Conservation (phyloP, 2,797 vertebrate genomes). For the Phataginus tetradactyla region DNA sequence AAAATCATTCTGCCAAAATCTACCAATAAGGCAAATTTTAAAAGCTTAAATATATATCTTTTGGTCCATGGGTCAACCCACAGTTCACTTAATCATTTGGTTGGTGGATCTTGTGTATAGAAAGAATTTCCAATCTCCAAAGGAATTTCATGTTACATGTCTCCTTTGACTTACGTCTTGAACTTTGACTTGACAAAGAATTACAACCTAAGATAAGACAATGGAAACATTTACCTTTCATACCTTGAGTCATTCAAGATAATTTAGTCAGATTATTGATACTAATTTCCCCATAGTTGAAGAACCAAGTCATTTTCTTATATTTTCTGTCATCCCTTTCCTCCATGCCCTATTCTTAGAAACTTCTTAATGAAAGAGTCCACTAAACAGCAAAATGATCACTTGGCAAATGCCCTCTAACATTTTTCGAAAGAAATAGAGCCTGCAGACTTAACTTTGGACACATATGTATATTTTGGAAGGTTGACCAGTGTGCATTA, state of each 20-base stretch:
- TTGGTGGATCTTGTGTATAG: not conserved
- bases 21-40: conserved; percentile 7
- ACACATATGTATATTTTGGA: conserved; percentile 45
- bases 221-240: not conserved
- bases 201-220: not conserved
- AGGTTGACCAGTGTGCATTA: conserved; percentile 71
- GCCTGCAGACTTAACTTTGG: conserved; percentile 65
- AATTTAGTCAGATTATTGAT: not conserved
- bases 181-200: not conserved
- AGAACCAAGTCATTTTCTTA: not conserved
- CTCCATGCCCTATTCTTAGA: not conserved
- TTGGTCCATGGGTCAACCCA: not conserved
- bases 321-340: not conserved
- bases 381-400: conserved; percentile 62
- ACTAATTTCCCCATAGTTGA: not conserved
- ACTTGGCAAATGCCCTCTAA: conserved; percentile 68
- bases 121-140: not conserved
- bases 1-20: conserved; percentile 34
- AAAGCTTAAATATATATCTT: not conserved
- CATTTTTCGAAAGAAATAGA: conserved; percentile 66
- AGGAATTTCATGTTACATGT: not conserved
- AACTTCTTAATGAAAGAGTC: not conserved
- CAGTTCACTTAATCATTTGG: not conserved
- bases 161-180: not conserved
- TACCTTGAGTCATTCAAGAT: not conserved